phyloP scores from a whole-genome alignment of 2,797 vertebrate species.

The Cyprinodon diabolis region DNA sequence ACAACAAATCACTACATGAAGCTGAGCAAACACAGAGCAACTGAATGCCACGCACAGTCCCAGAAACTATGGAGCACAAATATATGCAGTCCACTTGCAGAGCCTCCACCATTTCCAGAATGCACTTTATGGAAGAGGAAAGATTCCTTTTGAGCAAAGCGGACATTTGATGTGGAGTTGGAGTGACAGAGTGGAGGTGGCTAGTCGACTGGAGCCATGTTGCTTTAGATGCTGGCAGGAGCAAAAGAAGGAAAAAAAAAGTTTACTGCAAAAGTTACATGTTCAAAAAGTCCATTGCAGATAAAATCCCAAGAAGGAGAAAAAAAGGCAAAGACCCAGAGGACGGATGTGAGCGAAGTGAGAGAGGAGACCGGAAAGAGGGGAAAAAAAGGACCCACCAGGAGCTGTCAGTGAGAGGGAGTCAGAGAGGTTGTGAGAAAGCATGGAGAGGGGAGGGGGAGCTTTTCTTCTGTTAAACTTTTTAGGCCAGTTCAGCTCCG shows the following conservation, averaged over 20 bases:
- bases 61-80: constrained; percentile 29
- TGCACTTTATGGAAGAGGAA: constrained; percentile 23
- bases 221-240: constrained; percentile 32
- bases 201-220: constrained; percentile 50
- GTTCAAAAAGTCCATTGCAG: constrained; percentile 59
- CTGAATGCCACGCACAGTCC: constrained; percentile 23
- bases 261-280: constrained; percentile 56
- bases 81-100: constrained; percentile 28
- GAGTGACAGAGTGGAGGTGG: constrained; percentile 42
- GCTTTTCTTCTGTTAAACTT: constrained; percentile 61
- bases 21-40: constrained; percentile 21
- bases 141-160: constrained; percentile 44
- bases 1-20: constrained; percentile 32
- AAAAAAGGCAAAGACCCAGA: constrained; percentile 49
- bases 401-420: constrained; percentile 68
- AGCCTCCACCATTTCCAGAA: constrained; percentile 31
- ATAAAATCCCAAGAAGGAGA: constrained; percentile 59
- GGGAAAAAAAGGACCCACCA: constrained; percentile 65
- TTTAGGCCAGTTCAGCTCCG: constrained; percentile 64
- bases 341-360: constrained; percentile 62
- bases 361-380: constrained; percentile 44
- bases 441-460: constrained; percentile 40
- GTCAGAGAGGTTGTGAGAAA: constrained; percentile 63
- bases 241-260: constrained; percentile 45
- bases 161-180: constrained; percentile 43